Conservation (phyloP, 2,113 vertebrate genomes). For the Panurus biarmicus region DNA sequence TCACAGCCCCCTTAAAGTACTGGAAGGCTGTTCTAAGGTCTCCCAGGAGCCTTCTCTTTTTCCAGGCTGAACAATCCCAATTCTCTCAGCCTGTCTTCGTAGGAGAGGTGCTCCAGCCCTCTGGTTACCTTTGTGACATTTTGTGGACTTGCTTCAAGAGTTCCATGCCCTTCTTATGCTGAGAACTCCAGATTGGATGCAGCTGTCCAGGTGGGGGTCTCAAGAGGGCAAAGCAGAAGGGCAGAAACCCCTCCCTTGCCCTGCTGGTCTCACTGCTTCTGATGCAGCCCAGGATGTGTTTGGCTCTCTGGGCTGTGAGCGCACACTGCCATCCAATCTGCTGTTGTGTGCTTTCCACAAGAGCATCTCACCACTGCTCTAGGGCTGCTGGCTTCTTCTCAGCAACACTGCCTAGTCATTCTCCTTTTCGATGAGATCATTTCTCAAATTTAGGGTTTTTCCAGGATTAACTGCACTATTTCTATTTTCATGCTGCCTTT, state of each 20-base stretch:
- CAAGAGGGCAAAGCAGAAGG: neutral
- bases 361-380: neutral
- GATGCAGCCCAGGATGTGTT: neutral
- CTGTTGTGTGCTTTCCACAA: neutral
- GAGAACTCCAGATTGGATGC: neutral
- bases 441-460: neutral
- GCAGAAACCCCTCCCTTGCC: neutral
- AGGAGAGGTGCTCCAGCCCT: neutral
- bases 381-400: neutral
- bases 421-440: neutral
- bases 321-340: neutral
- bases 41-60: neutral
- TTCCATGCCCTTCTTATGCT: neutral
- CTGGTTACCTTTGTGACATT: neutral
- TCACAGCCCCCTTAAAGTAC: too few species aligned
- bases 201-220: neutral
- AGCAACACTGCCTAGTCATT: neutral
- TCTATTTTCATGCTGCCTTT: neutral
- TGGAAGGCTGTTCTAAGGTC: neutral
- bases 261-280: neutral
- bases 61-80: neutral
- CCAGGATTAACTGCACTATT: neutral
- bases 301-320: neutral
- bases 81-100: neutral
- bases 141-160: neutral